Percentiles rank a stretch among this genome's conserved stretches.
These are phyloP conservation scores for Desoria tigrina DNA, from an alignment of 2,888 invertebrate genomes.

Conservation along the genomic window DNA sequence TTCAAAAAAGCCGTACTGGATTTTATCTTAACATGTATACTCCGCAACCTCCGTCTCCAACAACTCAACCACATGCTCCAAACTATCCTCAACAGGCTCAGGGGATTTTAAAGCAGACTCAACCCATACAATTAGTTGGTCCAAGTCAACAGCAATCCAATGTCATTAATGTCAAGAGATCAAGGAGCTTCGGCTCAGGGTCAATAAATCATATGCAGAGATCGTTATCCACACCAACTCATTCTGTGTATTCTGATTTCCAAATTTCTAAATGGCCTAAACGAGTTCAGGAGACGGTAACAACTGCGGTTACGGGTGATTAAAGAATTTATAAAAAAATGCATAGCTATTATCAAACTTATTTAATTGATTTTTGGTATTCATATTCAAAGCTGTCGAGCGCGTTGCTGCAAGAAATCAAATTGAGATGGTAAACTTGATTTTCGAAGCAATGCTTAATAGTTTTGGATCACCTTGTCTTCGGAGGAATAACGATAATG, in stretches of 20 bases:
- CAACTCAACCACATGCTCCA: neutral
- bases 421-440: conserved; percentile 51
- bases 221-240: conserved; percentile 11
- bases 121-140: neutral
- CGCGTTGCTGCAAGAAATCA: conserved; percentile 48
- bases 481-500: neutral
- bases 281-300: conserved; percentile 46
- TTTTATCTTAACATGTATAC: conserved; percentile 36
- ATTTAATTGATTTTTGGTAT: conserved; percentile 5
- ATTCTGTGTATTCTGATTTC: conserved; percentile 45
- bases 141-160: conserved; percentile 11
- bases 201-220: conserved; percentile 12
- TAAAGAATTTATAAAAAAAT: too few species aligned
- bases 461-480: conserved; percentile 13
- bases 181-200: conserved; percentile 47
- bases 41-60: neutral
- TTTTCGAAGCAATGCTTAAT: conserved; percentile 48
- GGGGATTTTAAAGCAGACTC: neutral
- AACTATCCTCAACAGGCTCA: neutral
- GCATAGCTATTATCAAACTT: too few species aligned
- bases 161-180: conserved; percentile 45
- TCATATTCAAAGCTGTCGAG: conserved; percentile 40
- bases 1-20: conserved; percentile 40
- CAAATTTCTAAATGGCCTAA: conserved; percentile 49
- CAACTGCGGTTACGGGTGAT: conserved; percentile 50